Evolutionary conservation across 2,113 vertebrate species (phyloP).

Genomic region (Mungos mungo): DNA sequence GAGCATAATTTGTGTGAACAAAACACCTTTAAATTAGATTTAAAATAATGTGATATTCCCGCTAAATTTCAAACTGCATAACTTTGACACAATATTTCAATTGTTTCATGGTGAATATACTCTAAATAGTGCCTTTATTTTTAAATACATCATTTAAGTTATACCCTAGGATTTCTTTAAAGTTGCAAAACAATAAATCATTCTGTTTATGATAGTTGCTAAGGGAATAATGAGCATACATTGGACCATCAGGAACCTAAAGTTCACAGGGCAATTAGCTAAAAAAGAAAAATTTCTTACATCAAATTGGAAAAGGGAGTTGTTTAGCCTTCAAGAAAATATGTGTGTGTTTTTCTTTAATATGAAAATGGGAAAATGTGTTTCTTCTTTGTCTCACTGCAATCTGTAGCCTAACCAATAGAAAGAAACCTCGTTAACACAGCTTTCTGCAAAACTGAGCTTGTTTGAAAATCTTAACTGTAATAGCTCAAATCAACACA

Average conservation of each 20-base stretch:
- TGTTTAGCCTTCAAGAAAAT: not conserved
- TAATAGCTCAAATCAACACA: not conserved
- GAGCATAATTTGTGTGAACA: not conserved
- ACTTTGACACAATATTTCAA: not conserved
- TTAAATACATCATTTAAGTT: not conserved
- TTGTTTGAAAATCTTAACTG: not conserved
- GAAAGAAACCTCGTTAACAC: not conserved
- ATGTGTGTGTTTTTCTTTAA: not conserved
- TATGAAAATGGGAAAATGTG: not conserved
- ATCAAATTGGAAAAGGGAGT: not conserved
- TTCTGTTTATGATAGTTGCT: not conserved
- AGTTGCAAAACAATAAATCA: not conserved
- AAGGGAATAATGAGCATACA: not conserved
- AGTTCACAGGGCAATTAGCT: not conserved
- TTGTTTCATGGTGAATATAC: not conserved
- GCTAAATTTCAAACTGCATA: conserved; percentile 15
- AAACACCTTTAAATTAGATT: conserved; percentile 10
- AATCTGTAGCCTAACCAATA: not conserved
- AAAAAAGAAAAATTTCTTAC: not conserved
- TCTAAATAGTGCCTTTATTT: not conserved
- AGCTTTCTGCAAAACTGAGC: not conserved
- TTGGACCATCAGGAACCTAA: not conserved
- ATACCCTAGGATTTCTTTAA: not conserved
- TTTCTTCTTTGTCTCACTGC: not conserved
- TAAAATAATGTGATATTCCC: not conserved